Conservation (phyloP, 2,113 vertebrate species). For the Perca flavescens region DNA sequence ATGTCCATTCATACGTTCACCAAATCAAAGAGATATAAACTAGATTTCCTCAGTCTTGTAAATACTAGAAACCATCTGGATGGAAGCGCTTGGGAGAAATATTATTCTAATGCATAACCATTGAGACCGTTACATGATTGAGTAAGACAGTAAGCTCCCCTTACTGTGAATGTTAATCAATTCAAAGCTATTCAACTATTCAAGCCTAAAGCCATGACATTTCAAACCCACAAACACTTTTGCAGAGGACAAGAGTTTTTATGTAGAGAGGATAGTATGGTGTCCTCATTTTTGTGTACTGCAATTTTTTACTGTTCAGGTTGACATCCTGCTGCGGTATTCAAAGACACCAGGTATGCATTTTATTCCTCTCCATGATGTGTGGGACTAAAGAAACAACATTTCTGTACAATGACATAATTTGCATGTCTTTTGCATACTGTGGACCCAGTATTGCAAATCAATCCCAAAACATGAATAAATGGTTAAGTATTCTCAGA, state of each 20-base stretch:
- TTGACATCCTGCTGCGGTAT: constrained; percentile 56
- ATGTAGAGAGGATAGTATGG: constrained; percentile 42
- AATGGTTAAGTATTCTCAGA: constrained; percentile 78
- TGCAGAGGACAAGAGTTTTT: constrained; percentile 69
- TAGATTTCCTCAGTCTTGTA: constrained; percentile 34
- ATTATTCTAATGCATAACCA: constrained; percentile 77
- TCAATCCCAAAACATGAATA: not conserved
- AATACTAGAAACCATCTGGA: constrained; percentile 58
- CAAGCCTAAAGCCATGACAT: constrained; percentile 83
- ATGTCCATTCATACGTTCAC: constrained; percentile 51
- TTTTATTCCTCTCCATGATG: constrained; percentile 12
- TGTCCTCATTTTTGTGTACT: constrained; percentile 69
- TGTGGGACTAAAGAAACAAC: constrained; percentile 20
- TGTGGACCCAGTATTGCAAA: constrained; percentile 16
- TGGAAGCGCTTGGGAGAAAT: constrained; percentile 65
- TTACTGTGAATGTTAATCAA: constrained; percentile 85
- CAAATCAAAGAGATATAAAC: constrained; percentile 58
- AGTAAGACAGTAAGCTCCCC: constrained; percentile 78
- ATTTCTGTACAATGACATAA: constrained; percentile 20
- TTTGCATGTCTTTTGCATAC: constrained; percentile 19
- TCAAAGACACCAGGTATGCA: constrained; percentile 29
- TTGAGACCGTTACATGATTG: constrained; percentile 77
- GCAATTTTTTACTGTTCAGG: constrained; percentile 51
- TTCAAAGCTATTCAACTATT: constrained; percentile 84
- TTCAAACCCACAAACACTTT: constrained; percentile 81